A percentile compares a stretch with the other conserved stretches of the same genome.
Evolutionary conservation across 2,113 vertebrate genomes (phyloP).

Genomic region (Alces alces): DNA sequence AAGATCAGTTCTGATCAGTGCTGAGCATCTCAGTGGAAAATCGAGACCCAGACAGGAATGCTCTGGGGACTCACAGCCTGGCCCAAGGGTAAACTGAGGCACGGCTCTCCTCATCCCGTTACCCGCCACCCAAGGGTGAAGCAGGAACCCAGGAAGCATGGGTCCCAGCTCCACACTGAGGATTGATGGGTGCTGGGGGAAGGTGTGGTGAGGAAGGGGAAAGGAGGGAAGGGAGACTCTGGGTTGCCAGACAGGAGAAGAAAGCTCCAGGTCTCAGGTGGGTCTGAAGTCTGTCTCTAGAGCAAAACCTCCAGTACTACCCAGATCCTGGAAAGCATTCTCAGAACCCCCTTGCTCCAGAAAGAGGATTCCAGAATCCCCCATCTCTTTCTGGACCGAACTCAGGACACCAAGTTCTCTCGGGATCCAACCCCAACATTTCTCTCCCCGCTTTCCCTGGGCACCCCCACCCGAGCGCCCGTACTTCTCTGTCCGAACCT

Average conservation of each 20-base stretch:
- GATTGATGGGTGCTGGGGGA: not conserved
- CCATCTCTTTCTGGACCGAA: not conserved
- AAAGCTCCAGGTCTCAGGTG: not conserved
- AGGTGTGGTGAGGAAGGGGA: not conserved
- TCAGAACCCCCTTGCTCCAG: not conserved
- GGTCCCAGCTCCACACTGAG: not conserved
- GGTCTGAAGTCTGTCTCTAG: not conserved
- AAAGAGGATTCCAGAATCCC: not conserved
- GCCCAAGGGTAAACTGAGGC: slow-evolving; percentile 16
- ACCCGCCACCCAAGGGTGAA: not conserved
- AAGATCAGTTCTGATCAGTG: not conserved
- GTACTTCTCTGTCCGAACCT: not conserved
- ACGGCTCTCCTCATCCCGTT: not conserved
- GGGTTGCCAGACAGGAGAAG: not conserved
- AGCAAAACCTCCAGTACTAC: not conserved
- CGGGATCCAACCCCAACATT: not conserved
- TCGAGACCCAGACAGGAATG: not conserved
- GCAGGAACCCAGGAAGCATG: not conserved
- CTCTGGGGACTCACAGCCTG: not conserved
- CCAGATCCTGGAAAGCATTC: not conserved
- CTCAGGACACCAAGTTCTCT: not conserved
- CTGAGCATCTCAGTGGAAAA: not conserved
- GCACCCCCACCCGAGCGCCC: not conserved
- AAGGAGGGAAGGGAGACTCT: not conserved
- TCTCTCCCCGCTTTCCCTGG: not conserved